phyloP scores from a whole-genome alignment of 2,113 vertebrate genomes.

The Oreocharis arfaki region DNA sequence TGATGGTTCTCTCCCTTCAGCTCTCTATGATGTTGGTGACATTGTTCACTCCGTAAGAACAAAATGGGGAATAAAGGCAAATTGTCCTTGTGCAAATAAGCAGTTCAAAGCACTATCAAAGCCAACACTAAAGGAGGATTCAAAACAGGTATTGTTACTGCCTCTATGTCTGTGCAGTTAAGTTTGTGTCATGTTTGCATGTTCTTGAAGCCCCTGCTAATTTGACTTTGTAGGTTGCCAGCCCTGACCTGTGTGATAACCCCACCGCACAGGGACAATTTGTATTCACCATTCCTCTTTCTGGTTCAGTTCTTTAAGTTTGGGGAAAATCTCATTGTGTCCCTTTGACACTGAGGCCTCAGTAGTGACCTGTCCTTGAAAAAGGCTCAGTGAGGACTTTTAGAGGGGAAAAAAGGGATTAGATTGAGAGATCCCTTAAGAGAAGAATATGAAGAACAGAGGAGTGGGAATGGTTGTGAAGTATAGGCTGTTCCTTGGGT shows the following conservation, averaged over 20 bases:
- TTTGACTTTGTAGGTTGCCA: background rate
- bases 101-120: conserved; percentile 75
- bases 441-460: background rate
- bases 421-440: background rate
- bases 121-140: conserved; percentile 74
- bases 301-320: background rate
- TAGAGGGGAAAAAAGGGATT: background rate
- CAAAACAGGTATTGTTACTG: conserved; percentile 70
- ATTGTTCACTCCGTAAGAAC: conserved; percentile 79
- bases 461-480: background rate
- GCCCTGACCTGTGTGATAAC: background rate
- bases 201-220: background rate
- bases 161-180: background rate
- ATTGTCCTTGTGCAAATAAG: conserved; percentile 78
- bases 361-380: background rate
- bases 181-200: background rate
- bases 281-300: background rate
- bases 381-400: background rate
- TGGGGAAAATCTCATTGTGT: background rate
- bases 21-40: conserved; percentile 82
- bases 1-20: conserved; percentile 41
- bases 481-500: background rate
- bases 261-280: rapidly evolving
- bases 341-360: background rate
- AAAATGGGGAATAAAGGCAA: conserved; percentile 82